phyloP scores from a whole-genome alignment of 2,113 vertebrate species.

The Callospermophilus lateralis region DNA sequence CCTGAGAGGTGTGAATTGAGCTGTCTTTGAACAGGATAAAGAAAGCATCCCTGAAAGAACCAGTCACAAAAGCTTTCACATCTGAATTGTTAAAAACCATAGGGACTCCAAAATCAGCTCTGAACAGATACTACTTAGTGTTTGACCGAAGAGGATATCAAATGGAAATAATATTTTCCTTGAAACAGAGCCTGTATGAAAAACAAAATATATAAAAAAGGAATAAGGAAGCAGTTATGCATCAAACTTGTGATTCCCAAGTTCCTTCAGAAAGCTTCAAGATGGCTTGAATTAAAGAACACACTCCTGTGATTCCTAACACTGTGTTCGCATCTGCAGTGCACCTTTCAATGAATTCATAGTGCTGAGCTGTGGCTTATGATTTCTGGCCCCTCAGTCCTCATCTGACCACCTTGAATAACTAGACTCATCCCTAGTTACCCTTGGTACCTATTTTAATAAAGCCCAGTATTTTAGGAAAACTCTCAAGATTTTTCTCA shows the following conservation, averaged over 20 bases:
- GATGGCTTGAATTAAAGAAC: not conserved
- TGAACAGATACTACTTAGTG: not conserved
- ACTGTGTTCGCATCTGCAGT: rapidly evolving
- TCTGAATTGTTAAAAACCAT: not conserved
- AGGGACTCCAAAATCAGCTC: not conserved
- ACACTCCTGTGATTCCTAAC: not conserved
- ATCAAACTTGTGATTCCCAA: not conserved
- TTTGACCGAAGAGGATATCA: not conserved
- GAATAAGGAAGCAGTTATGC: not conserved
- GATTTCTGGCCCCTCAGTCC: not conserved
- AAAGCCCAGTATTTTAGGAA: not conserved
- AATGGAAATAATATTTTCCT: not conserved
- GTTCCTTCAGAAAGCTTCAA: conserved; percentile 6
- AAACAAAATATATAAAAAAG: conserved; percentile 32
- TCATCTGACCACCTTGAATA: not conserved
- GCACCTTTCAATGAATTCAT: not conserved
- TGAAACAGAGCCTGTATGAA: not conserved
- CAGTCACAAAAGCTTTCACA: not conserved
- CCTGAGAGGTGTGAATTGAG: not conserved
- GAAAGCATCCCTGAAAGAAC: not conserved
- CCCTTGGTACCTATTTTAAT: not conserved
- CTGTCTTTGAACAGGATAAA: not conserved
- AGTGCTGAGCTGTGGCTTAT: not conserved
- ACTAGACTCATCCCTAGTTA: not conserved
- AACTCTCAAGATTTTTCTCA: conserved; percentile 19